Percentiles rank a stretch among this genome's conserved stretches.
phyloP scores from a whole-genome alignment of 2,888 invertebrate genomes.

The Caenorhabditis uteleia region DNA sequence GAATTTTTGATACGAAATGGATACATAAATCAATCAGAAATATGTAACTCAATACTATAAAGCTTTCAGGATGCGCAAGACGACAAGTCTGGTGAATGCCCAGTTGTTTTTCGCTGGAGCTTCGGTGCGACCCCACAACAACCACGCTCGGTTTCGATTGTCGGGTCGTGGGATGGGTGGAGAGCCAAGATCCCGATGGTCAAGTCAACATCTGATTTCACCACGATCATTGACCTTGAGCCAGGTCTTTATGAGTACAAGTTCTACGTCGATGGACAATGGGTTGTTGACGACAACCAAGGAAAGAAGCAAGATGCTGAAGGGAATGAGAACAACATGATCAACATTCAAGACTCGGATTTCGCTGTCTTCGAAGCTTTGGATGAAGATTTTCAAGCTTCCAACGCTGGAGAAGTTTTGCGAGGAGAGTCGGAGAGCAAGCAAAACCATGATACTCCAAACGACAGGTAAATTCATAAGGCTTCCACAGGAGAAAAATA shows the following conservation, averaged over 20 bases:
- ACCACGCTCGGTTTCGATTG: constrained; percentile 55
- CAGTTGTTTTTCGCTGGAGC: constrained; percentile 69
- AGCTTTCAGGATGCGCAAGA: constrained; percentile 33
- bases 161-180: constrained; percentile 80
- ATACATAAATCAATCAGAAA: neutral
- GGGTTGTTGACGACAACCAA: constrained; percentile 67
- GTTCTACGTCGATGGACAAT: constrained; percentile 68
- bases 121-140: constrained; percentile 27
- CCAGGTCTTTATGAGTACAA: constrained; percentile 69
- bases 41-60: neutral
- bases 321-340: constrained; percentile 89
- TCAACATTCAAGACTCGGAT: constrained; percentile 90
- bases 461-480: constrained; percentile 56
- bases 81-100: constrained; percentile 62
- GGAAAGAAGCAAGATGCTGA: constrained; percentile 70
- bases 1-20: no score
- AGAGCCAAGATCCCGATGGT: constrained; percentile 90
- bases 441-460: constrained; percentile 61
- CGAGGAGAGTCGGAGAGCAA: constrained; percentile 42
- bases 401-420: constrained; percentile 65
- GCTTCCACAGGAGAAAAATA: neutral
- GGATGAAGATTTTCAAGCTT: constrained; percentile 67
- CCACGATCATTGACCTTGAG: constrained; percentile 81
- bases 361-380: constrained; percentile 81
- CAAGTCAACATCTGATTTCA: constrained; percentile 91